These are phyloP conservation scores for Burhinus oedicnemus DNA, from an alignment of 2,113 vertebrate genomes.

Conservation along the genomic window DNA sequence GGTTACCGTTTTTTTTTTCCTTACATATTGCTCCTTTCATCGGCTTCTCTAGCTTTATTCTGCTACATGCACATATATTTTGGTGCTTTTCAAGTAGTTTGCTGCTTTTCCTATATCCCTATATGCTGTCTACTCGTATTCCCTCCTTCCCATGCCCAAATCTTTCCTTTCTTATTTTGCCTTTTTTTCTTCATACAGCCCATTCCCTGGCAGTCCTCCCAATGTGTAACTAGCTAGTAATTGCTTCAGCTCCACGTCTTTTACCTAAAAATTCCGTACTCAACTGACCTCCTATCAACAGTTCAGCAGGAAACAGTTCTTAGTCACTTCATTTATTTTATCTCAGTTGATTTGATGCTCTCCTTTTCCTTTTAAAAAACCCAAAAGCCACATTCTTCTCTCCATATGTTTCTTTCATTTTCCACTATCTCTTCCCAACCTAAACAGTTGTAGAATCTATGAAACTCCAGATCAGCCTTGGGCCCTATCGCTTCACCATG, in stretches of 20 bases:
- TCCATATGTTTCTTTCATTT: not conserved
- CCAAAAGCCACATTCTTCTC: not conserved
- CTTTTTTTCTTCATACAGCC: not conserved
- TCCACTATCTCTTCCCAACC: not conserved
- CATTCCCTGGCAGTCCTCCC: not conserved
- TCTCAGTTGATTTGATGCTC: not conserved
- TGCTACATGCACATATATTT: not conserved
- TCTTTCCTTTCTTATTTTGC: not conserved
- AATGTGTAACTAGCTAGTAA: not conserved
- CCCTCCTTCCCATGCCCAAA: not conserved
- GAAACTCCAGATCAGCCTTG: not conserved
- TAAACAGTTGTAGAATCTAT: not conserved
- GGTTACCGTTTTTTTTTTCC: not conserved
- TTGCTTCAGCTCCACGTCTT: constrained; percentile 10
- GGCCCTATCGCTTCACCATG: not conserved
- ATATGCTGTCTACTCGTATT: not conserved
- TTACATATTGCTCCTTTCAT: not conserved
- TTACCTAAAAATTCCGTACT: not conserved
- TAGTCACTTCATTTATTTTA: constrained; percentile 2
- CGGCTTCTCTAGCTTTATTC: not conserved
- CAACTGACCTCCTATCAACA: not conserved
- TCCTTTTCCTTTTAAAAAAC: not conserved
- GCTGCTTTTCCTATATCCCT: not conserved
- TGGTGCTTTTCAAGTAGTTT: not conserved
- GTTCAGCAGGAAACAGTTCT: not conserved